Conservation (phyloP, 2,888 invertebrate genomes). For the Eupsilia transversa region DNA sequence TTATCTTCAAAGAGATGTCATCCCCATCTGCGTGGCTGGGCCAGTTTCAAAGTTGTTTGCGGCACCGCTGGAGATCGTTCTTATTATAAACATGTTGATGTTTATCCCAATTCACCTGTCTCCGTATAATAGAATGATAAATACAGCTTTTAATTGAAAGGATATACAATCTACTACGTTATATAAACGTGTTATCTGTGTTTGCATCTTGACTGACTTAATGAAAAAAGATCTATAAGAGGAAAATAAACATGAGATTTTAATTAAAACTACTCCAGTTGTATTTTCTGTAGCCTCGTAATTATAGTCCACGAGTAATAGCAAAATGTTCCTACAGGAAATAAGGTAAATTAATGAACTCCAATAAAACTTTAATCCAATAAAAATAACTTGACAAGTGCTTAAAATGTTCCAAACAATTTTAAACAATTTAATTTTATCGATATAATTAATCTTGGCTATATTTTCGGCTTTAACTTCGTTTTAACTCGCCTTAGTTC, state of each 20-base stretch:
- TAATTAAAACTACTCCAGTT: slow-evolving; percentile 42
- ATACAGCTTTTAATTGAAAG: slow-evolving; percentile 76
- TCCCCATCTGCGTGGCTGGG: slow-evolving; percentile 84
- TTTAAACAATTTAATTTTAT: slow-evolving; percentile 42
- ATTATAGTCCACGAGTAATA: not conserved
- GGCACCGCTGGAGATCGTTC: slow-evolving; percentile 82
- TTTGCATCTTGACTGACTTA: slow-evolving; percentile 19
- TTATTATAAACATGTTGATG: slow-evolving; percentile 83
- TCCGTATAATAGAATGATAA: slow-evolving; percentile 74
- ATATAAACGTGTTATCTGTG: slow-evolving; percentile 24
- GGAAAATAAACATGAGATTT: slow-evolving; percentile 33
- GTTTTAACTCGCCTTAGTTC: slow-evolving; percentile 31
- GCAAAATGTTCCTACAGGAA: slow-evolving; percentile 8
- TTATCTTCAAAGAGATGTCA: slow-evolving; percentile 91
- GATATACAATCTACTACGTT: slow-evolving; percentile 31
- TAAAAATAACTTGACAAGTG: slow-evolving; percentile 46
- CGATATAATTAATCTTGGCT: slow-evolving; percentile 44
- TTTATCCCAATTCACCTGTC: slow-evolving; percentile 82
- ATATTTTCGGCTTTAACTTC: slow-evolving; percentile 50
- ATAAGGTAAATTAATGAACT: slow-evolving; percentile 31
- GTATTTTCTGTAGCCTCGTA: slow-evolving; percentile 22
- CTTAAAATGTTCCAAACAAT: slow-evolving; percentile 43
- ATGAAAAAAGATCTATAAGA: slow-evolving; percentile 10
- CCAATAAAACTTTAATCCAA: slow-evolving; percentile 36
- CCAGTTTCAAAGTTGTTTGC: slow-evolving; percentile 88